Base-by-base conservation (phyloP, 2,888 invertebrate genomes). In the Acrocyrtus sp. region DNA sequence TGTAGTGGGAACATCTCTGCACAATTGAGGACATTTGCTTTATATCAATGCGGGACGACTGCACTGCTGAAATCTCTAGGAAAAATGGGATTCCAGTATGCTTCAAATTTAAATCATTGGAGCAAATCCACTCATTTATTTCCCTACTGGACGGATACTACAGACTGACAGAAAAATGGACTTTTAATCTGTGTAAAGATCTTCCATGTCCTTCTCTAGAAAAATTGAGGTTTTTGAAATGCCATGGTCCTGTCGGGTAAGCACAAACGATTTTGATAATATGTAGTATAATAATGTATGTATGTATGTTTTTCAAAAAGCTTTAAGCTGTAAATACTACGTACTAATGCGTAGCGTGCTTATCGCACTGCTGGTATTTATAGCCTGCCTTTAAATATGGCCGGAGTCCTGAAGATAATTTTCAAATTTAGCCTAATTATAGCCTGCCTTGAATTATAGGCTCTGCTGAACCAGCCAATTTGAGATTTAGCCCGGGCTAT, bases 231-330 rank as follows among this genome's bases (percentile, higher is more conserved):
- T 85, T 87, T 75, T 86, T 91, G 81, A 93, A 92, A 85, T 94
- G 94, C 82, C 96, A 96, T 85, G 96, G 96, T 21, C 95, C 96
- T 60, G 91, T 96, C 61, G 94, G 94, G 93, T 93, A 87, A 86
- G 88, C 86, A 87, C 45, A 19, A 53, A 50, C 43, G 15, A 45
- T n/a, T n/a, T n/a, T n/a, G n/a, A n/a, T n/a, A n/a, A n/a, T n/a
- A n/a, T n/a, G n/a, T n/a, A n/a, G n/a, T n/a, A n/a, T n/a, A n/a
- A n/a, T n/a, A n/a, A n/a, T n/a, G n/a, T n/a, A n/a, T n/a, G n/a
- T n/a, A n/a, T n/a, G n/a, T n/a, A n/a, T n/a, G n/a, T n/a, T n/a
- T n/a, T n/a, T n/a, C n/a, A n/a, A n/a, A n/a, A n/a, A n/a, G n/a
- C n/a, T n/a, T n/a, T n/a, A n/a, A n/a, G n/a, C n/a, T n/a, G n/a